Conservation (phyloP, 1,140 invertebrate species). For the Ips typographus region DNA sequence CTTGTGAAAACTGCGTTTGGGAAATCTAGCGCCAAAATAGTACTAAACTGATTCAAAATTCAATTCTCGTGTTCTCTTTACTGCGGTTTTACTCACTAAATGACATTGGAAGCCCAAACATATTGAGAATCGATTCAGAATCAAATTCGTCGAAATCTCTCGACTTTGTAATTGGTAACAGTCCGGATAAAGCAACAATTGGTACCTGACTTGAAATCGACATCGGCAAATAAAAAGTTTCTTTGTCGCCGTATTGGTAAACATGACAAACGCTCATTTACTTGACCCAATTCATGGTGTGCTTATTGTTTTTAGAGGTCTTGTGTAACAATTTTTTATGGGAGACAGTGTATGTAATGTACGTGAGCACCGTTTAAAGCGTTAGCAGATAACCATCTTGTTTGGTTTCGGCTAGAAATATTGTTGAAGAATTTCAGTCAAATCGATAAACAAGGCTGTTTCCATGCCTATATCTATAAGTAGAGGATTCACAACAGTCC, state of each 20-base stretch:
- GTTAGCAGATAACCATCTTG: neutral
- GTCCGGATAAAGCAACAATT: constrained; percentile 13
- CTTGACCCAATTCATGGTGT: constrained; percentile 38
- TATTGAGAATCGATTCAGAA: neutral
- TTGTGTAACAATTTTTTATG: constrained; percentile 37
- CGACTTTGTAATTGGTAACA: constrained; percentile 7
- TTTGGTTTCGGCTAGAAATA: neutral
- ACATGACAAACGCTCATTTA: constrained; percentile 34
- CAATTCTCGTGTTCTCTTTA: too few relatives aligned
- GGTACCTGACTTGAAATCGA: constrained; percentile 32
- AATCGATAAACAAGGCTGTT: too few relatives aligned
- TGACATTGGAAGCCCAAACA: too few relatives aligned
- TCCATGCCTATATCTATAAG: too few relatives aligned
- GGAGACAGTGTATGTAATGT: constrained; percentile 29
- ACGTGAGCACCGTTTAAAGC: neutral
- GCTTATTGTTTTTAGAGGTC: constrained; percentile 38
- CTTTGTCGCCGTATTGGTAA: constrained; percentile 40
- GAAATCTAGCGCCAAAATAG: too few relatives aligned
- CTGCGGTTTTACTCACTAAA: too few relatives aligned
- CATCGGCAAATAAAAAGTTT: constrained; percentile 32
- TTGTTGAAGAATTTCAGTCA: too few relatives aligned
- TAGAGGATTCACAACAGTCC: too few relatives aligned
- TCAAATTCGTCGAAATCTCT: constrained; percentile 5
- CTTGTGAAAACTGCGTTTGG: too few relatives aligned
- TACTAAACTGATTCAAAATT: too few relatives aligned